A percentile compares a stretch with the other conserved stretches of the same genome.
Evolutionary conservation across 2,797 vertebrate species (phyloP).

Genomic region (Lithobates pipiens): DNA sequence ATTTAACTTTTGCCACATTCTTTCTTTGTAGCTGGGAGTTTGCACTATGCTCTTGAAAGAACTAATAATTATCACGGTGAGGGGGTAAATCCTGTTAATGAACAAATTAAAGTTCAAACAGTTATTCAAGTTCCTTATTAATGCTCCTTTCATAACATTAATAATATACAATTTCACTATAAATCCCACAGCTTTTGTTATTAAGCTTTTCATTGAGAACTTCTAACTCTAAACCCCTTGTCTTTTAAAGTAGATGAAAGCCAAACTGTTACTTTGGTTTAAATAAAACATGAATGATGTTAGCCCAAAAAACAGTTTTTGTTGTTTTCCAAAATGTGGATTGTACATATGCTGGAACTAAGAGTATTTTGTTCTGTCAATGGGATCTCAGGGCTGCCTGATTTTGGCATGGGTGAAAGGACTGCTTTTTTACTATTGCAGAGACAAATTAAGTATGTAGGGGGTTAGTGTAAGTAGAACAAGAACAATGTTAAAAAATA

Average conservation of each 20-base stretch:
- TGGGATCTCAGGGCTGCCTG: too few relatives aligned
- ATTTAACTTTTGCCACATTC: slow-evolving; percentile 82
- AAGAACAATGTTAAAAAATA: too few relatives aligned
- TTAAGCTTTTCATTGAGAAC: slow-evolving; percentile 80
- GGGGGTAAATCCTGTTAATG: slow-evolving; percentile 86
- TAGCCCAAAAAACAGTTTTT: too few relatives aligned
- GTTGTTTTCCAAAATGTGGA: too few relatives aligned
- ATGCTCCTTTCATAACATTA: slow-evolving; percentile 81
- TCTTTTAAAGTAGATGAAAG: slow-evolving; percentile 24
- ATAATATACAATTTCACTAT: slow-evolving; percentile 79
- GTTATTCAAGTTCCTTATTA: slow-evolving; percentile 78
- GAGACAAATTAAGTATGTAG: too few relatives aligned
- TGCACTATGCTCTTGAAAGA: slow-evolving; percentile 76
- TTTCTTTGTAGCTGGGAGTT: slow-evolving; percentile 77
- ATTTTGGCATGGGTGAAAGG: too few relatives aligned
- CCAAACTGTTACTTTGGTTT: too few relatives aligned
- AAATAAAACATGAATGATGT: too few relatives aligned
- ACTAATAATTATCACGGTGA: slow-evolving; percentile 83
- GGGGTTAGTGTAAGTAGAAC: too few relatives aligned
- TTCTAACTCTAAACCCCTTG: slow-evolving; percentile 71
- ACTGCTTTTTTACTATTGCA: too few relatives aligned
- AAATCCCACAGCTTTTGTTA: slow-evolving; percentile 76
- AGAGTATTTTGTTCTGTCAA: too few relatives aligned
- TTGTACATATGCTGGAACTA: too few relatives aligned
- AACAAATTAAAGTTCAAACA: slow-evolving; percentile 88